Evolutionary conservation across 53 echinoderm and acorn worm species (phyloP).

Genomic region (Arbacia lixula): DNA sequence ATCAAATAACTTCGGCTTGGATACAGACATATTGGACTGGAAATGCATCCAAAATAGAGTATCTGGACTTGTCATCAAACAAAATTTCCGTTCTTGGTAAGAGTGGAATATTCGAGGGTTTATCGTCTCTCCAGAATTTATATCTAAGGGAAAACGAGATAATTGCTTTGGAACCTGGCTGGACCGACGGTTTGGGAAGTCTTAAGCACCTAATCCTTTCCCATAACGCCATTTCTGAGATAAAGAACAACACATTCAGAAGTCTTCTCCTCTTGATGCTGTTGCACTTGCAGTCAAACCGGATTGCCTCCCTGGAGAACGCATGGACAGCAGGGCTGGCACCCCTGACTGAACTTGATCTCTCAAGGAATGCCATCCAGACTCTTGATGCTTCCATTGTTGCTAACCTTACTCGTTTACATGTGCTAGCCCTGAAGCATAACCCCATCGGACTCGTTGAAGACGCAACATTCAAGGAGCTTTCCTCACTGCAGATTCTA

Average conservation of each 20-base stretch:
- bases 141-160: conserved; percentile 9
- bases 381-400: background rate
- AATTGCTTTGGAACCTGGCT: background rate
- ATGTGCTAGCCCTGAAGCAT: background rate
- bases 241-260: conserved; percentile 6
- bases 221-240: background rate
- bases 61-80: conserved; percentile 6
- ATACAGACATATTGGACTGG: background rate
- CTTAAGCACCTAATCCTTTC: conserved; percentile 1
- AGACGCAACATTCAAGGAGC: background rate
- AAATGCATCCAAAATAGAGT: background rate
- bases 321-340: background rate
- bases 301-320: background rate
- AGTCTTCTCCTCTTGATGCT: background rate
- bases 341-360: background rate
- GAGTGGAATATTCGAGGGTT: background rate
- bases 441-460: background rate
- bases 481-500: background rate
- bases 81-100: background rate
- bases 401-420: background rate
- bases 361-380: background rate
- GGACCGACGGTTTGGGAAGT: background rate
- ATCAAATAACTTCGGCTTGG: background rate
- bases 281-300: conserved; percentile 8
- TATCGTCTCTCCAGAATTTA: background rate